Percentiles rank a stretch among this genome's conserved stretches.
Evolutionary conservation across 2,888 invertebrate species (phyloP).

Genomic region (Cosmorhoe ocellata): DNA sequence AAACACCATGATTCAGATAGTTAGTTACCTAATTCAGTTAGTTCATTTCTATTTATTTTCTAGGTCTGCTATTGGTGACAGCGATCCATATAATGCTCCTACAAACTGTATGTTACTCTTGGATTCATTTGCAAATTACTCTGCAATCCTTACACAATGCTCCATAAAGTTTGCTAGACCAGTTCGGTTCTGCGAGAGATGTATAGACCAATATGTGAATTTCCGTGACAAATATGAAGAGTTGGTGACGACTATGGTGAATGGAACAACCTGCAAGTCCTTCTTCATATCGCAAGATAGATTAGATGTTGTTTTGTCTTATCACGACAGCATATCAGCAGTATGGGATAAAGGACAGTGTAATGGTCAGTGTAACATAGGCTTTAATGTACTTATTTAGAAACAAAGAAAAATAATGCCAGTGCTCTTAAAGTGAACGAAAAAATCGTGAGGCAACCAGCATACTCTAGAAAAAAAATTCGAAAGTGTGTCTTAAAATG

Average conservation of each 20-base stretch:
- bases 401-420: too few species aligned
- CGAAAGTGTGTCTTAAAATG: too few species aligned
- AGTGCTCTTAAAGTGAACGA: too few species aligned
- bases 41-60: constrained; percentile 36
- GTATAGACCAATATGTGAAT: constrained; percentile 78
- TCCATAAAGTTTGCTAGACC: constrained; percentile 83
- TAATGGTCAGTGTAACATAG: constrained; percentile 70
- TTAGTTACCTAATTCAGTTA: too few species aligned
- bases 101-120: constrained; percentile 55
- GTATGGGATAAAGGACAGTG: constrained; percentile 85
- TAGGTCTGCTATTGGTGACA: constrained; percentile 26
- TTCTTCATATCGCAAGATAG: constrained; percentile 84
- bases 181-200: constrained; percentile 83
- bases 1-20: too few species aligned
- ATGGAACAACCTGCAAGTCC: constrained; percentile 82
- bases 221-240: constrained; percentile 77
- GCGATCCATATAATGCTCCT: constrained; percentile 33
- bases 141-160: constrained; percentile 83
- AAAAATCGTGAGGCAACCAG: too few species aligned
- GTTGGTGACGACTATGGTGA: constrained; percentile 65
- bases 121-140: constrained; percentile 75
- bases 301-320: constrained; percentile 82
- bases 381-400: too few species aligned
- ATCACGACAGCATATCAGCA: constrained; percentile 77
- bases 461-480: too few species aligned